A percentile compares a stretch with the other conserved stretches of the same genome.
These are phyloP conservation scores for Pogoniulus pusillus DNA, from an alignment of 2,797 vertebrate genomes.

Conservation along the genomic window DNA sequence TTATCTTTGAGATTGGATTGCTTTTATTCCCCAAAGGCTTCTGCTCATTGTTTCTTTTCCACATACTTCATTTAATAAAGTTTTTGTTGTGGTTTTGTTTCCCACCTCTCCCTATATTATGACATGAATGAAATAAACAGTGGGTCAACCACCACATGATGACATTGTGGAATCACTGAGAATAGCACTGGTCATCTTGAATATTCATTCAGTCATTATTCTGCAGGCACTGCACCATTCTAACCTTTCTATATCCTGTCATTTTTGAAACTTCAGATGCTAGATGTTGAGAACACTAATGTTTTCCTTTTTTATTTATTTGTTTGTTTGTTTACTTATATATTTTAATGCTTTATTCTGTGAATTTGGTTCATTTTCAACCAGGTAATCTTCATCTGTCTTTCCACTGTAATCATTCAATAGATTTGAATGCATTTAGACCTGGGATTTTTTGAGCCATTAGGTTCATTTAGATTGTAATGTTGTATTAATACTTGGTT, in stretches of 20 bases:
- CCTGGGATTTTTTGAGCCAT: background rate
- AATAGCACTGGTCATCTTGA: background rate
- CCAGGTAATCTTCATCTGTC: background rate
- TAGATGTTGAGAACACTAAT: background rate
- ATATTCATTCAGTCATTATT: background rate
- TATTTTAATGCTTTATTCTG: background rate
- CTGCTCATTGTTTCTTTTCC: background rate
- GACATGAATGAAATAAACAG: background rate
- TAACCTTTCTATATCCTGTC: background rate
- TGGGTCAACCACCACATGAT: background rate
- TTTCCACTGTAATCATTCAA: fast-evolving
- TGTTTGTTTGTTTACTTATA: no score
- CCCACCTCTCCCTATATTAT: background rate
- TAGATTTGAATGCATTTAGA: background rate
- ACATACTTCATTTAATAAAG: background rate
- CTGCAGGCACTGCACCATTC: background rate
- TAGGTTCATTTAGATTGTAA: background rate
- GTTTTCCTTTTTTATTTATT: no score
- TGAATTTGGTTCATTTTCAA: background rate
- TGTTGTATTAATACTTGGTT: background rate
- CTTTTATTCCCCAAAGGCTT: conserved; percentile 7
- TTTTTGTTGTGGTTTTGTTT: conserved; percentile 6
- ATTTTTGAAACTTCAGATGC: background rate
- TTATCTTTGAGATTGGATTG: conserved; percentile 1
- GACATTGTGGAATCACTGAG: background rate